A percentile compares a stretch with the other conserved stretches of the same genome.
Conservation (phyloP, 2,797 vertebrate genomes). For the Coranthus polyacanthus region DNA sequence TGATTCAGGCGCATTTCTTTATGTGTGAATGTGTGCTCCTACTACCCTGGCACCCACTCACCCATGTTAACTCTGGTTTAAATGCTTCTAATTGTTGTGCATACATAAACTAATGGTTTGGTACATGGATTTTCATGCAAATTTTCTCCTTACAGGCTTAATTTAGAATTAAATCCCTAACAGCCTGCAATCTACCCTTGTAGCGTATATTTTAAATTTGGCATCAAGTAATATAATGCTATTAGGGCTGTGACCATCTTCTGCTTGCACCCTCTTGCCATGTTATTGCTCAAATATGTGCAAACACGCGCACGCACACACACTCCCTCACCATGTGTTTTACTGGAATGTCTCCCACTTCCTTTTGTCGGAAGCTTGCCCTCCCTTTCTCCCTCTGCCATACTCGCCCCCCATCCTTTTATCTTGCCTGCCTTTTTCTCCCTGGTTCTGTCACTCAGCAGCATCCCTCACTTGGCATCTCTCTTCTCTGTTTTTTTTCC, state of each 20-base stretch:
- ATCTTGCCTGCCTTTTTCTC: constrained; percentile 56
- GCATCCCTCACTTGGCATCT: constrained; percentile 10
- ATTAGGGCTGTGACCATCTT: constrained; percentile 70
- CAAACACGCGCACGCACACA: constrained; percentile 34
- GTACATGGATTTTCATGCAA: constrained; percentile 70
- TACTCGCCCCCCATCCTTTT: constrained; percentile 59
- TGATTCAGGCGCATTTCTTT: not conserved
- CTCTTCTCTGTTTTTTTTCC: constrained; percentile 7
- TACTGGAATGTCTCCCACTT: constrained; percentile 80
- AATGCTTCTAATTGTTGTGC: constrained; percentile 65
- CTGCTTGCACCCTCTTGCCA: constrained; percentile 47
- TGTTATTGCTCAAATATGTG: constrained; percentile 45
- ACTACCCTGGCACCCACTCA: constrained; percentile 26
- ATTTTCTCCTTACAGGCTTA: constrained; percentile 64
- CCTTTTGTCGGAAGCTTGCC: constrained; percentile 81
- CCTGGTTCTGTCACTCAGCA: constrained; percentile 53
- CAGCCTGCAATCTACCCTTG: constrained; percentile 63
- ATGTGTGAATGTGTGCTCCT: constrained; percentile 7
- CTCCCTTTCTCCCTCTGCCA: constrained; percentile 69
- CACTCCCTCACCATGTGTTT: constrained; percentile 71
- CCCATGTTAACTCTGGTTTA: constrained; percentile 45
- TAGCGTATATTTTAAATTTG: constrained; percentile 63
- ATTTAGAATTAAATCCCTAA: constrained; percentile 74
- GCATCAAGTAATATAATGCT: constrained; percentile 69
- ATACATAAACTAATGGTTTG: constrained; percentile 45